phyloP scores from a whole-genome alignment of 2,888 invertebrate species.

The Steinernema carpocapsae region DNA sequence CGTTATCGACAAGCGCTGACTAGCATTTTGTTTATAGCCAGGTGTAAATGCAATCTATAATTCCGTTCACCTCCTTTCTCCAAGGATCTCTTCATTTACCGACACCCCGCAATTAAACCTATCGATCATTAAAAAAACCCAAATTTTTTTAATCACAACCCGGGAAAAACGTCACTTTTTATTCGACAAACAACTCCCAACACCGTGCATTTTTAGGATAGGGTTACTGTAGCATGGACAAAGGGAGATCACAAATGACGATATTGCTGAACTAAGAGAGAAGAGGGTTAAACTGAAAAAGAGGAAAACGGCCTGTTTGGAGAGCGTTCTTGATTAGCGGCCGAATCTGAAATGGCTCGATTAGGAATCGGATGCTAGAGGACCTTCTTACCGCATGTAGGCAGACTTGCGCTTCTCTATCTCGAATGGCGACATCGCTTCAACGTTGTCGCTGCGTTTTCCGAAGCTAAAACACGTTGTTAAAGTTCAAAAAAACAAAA shows the following conservation, averaged over 20 bases:
- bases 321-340: background rate
- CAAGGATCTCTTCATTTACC: no score
- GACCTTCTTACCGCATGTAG: slow-evolving; percentile 42
- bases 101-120: background rate
- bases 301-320: background rate
- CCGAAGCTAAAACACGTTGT: slow-evolving; percentile 16
- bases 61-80: background rate
- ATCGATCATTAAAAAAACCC: background rate
- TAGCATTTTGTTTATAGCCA: no score
- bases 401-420: slow-evolving; percentile 43
- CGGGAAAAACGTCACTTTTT: background rate
- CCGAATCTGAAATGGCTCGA: slow-evolving; percentile 7
- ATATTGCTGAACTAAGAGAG: slow-evolving; percentile 19
- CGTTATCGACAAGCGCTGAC: no score
- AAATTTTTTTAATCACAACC: background rate
- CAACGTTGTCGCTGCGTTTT: slow-evolving; percentile 18
- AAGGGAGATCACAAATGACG: slow-evolving; percentile 2
- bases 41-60: background rate
- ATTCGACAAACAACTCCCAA: slow-evolving; percentile 27
- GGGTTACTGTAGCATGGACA: slow-evolving; percentile 23
- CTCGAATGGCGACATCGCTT: slow-evolving; percentile 2
- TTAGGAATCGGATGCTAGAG: background rate
- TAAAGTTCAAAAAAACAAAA: no score
- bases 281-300: background rate
- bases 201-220: slow-evolving; percentile 11